Percentiles rank a stretch among this genome's conserved stretches.
phyloP scores from a whole-genome alignment of 2,888 invertebrate genomes.

The Sesia apiformis region DNA sequence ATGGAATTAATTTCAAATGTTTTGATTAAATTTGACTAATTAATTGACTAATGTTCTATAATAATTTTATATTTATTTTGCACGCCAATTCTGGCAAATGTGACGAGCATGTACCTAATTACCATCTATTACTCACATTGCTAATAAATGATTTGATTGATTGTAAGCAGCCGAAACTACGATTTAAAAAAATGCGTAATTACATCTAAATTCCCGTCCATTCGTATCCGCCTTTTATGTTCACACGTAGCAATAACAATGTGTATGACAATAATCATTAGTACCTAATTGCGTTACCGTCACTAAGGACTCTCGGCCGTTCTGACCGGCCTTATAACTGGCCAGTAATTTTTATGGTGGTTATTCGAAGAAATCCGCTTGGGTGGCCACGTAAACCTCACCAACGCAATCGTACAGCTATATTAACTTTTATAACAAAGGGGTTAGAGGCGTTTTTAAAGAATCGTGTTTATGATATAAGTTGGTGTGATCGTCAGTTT shows the following conservation, averaged over 20 bases:
- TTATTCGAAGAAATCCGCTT: slow-evolving; percentile 40
- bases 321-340: background rate
- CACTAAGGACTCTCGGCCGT: background rate
- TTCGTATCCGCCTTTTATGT: background rate
- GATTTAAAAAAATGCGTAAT: too few species aligned
- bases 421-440: background rate
- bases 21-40: too few species aligned
- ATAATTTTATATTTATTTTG: too few species aligned
- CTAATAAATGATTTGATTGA: too few species aligned
- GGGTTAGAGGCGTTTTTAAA: background rate
- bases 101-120: too few species aligned
- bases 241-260: background rate
- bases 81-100: too few species aligned
- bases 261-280: background rate
- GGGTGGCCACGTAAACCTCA: slow-evolving; percentile 39
- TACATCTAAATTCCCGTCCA: too few species aligned
- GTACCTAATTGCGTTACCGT: background rate
- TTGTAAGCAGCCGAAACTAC: too few species aligned
- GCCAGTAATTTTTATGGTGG: slow-evolving; percentile 38
- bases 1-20: too few species aligned
- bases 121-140: too few species aligned
- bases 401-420: background rate
- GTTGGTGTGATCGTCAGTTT: slow-evolving; percentile 6
- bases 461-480: background rate
- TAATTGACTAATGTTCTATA: too few species aligned